Conservation (phyloP, 2,888 invertebrate species). For the Sturmia bella region DNA sequence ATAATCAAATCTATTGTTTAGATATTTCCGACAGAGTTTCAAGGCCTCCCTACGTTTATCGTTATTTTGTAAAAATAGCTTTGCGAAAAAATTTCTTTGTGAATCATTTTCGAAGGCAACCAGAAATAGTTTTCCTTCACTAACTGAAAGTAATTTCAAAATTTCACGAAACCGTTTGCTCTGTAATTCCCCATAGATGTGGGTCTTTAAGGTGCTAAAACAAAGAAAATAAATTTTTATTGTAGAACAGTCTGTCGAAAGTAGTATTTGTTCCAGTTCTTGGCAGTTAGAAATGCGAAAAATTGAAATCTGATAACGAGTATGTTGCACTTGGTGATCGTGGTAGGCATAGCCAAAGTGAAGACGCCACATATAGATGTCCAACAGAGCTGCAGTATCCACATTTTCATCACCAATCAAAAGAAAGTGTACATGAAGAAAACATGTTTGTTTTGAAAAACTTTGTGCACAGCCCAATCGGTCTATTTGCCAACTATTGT, state of each 20-base stretch:
- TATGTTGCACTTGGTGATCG: constrained; percentile 35
- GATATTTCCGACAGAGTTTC: neutral
- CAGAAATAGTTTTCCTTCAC: constrained; percentile 10
- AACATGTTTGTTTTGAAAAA: constrained; percentile 25
- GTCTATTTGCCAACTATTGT: neutral
- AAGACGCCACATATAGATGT: constrained; percentile 48
- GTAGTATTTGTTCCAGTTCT: constrained; percentile 17
- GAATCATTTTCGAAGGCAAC: constrained; percentile 1
- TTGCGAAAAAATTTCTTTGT: neutral
- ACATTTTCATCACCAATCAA: constrained; percentile 41
- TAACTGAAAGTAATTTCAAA: neutral
- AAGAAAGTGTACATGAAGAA: constrained; percentile 50
- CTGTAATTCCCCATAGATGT: neutral
- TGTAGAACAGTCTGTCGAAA: neutral
- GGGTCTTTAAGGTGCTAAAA: neutral
- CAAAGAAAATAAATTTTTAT: constrained; percentile 27
- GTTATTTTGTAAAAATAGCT: neutral
- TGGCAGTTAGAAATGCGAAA: constrained; percentile 6
- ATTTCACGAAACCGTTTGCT: neutral
- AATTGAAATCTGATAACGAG: constrained; percentile 47
- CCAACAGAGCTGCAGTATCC: constrained; percentile 15
- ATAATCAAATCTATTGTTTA: constrained; percentile 4
- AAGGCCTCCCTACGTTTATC: neutral
- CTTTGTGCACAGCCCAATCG: constrained; percentile 16
- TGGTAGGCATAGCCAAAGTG: constrained; percentile 59